Evolutionary conservation across 1,140 invertebrate species (phyloP).

Genomic region (Vanessa tameamea): DNA sequence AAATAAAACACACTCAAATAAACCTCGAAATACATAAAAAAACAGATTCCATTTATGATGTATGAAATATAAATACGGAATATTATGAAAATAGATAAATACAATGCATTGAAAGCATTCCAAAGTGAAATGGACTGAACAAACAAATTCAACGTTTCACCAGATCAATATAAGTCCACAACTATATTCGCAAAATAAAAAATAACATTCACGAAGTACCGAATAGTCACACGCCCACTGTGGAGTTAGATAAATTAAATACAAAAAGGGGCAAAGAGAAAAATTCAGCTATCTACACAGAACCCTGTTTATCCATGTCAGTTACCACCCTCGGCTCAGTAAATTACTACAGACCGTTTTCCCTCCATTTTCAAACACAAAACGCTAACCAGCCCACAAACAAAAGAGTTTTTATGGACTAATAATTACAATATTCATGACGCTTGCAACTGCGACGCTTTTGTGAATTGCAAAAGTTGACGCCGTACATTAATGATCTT

Average conservation of each 20-base stretch:
- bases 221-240: slow-evolving; percentile 26
- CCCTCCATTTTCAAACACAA: slow-evolving; percentile 37
- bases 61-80: too few relatives aligned
- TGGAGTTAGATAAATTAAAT: slow-evolving; percentile 38
- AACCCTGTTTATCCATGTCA: slow-evolving; percentile 37
- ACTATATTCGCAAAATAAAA: slow-evolving; percentile 6
- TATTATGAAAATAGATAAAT: not conserved
- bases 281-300: slow-evolving; percentile 33
- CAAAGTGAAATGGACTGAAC: not conserved
- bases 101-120: not conserved
- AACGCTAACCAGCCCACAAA: slow-evolving; percentile 39
- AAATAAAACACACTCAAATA: too few relatives aligned
- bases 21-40: too few relatives aligned
- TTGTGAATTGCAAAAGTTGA: slow-evolving; percentile 16
- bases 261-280: slow-evolving; percentile 31
- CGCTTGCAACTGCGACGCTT: slow-evolving; percentile 34
- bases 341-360: slow-evolving; percentile 40
- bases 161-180: slow-evolving; percentile 8
- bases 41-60: too few relatives aligned
- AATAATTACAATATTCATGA: slow-evolving; percentile 46
- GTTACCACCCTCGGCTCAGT: slow-evolving; percentile 31
- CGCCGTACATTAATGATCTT: slow-evolving; percentile 6
- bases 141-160: slow-evolving; percentile 9
- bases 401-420: slow-evolving; percentile 45
- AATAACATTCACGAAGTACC: not conserved